Evolutionary conservation across 2,888 invertebrate genomes (phyloP), one percentile per base, ranked within the genome.

Genomic region (Lasioglossum leucozonium): DNA sequence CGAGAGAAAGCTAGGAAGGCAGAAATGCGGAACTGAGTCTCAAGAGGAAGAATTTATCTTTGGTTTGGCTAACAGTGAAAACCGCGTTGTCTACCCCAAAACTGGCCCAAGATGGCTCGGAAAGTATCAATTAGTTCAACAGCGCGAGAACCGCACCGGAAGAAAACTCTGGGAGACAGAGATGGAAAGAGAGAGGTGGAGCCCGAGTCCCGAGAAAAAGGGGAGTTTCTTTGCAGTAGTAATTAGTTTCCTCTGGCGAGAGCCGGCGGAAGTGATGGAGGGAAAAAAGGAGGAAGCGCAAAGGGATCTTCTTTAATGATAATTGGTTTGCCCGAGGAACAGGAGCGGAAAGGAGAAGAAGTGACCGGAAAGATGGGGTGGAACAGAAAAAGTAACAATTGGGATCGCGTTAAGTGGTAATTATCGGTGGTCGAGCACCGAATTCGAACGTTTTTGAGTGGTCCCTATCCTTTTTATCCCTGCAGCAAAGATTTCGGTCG

Each of bases 221-320:
- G 65, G 47, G 69, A 73, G 85, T 79, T 80, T 85, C 85, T 85
- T 86, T 86, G 73, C 79, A n/a, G 77, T 67, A 73, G 81, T 81
- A 86, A 86, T 86, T 86, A 85, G 86, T 76, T 81, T 79, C 65
- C 69, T 40, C 58, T 26, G 77, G 47, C 42, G 44, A 42, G 69
- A 72, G 4, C 44, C 42, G 30, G 26, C 26, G 55, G 10, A 67
- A 30, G 62, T 44, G 51, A 62, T 58, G 62, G n/a, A 30, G 51
- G 30, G 40, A 69, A 77, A 79, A 69, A 76, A 37, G 42, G 74
- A 13, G 51, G 42, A 47, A 40, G 13, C n/a, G 55, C 30, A 42
- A 67, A 76, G 51, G 77, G 75, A 73, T 72, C 77, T 44, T 87
- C 79, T 79, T 79, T 77, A 82, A 79, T 79, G 87, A 77, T 87